Conservation (phyloP, 2,113 vertebrate species). For the Stictonetta naevosa region DNA sequence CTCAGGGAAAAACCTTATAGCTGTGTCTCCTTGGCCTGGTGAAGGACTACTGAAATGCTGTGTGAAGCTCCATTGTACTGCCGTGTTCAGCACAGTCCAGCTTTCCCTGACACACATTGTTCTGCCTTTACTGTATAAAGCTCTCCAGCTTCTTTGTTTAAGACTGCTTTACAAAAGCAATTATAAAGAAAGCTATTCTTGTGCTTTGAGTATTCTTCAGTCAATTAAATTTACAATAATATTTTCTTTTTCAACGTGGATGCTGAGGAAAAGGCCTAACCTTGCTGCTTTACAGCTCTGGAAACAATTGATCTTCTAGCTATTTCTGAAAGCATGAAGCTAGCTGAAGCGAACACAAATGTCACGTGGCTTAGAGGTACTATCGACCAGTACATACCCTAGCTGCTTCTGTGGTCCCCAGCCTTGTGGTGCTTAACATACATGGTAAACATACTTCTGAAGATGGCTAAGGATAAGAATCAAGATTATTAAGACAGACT, state of each 20-base stretch:
- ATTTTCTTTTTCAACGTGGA: neutral
- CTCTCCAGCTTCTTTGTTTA: constrained; percentile 35
- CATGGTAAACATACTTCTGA: neutral
- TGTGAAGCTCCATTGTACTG: neutral
- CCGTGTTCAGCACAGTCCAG: neutral
- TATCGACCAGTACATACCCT: neutral
- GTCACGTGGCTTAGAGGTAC: neutral
- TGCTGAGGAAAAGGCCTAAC: constrained; percentile 12
- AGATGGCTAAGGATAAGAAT: neutral
- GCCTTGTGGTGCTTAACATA: neutral
- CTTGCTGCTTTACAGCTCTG: constrained; percentile 3
- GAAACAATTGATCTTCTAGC: constrained; percentile 17
- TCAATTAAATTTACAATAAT: constrained; percentile 31
- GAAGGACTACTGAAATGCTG: neutral
- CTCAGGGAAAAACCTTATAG: neutral
- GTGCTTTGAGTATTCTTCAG: neutral
- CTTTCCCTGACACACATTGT: neutral
- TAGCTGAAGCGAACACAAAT: neutral
- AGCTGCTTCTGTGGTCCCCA: neutral
- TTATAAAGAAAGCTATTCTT: constrained; percentile 26
- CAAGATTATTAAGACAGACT: neutral
- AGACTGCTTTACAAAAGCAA: constrained; percentile 25
- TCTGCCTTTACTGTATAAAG: neutral
- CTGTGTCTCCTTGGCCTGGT: neutral
- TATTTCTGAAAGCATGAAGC: constrained; percentile 2